Evolutionary conservation across 2,888 invertebrate genomes (phyloP), one percentile per base, ranked within the genome.

Genomic region (Drosophila infuscata): DNA sequence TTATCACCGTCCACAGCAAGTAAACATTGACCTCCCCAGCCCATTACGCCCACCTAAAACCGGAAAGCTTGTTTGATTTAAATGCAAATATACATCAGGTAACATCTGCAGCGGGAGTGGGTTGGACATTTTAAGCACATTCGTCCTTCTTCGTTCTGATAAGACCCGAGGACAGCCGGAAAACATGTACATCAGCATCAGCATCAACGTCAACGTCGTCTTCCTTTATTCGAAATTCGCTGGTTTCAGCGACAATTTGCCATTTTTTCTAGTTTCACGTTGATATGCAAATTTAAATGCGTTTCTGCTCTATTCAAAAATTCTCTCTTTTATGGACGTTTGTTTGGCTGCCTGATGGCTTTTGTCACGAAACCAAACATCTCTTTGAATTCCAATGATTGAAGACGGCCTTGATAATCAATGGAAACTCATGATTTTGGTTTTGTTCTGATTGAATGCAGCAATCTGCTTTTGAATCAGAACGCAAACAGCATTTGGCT

Each of bases 211-310:
- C 33, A 61, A 56, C 15, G 25, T 38, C 43, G 30, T 35, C 43
- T 30, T 74, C 33, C 12, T 17, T 67, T 51, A 32, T 3, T 29
- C 38, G 20, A 61, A 71, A 67, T 58, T 65, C 59, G 54, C 41
- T 63, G 51, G 48, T 70, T 63, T 67, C 64, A 64, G 52, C 67
- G 63, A 52, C 56, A 38, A 66, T 76, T 77, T 71, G 49, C 60
- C 67, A 52, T 63, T 79, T 63, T 79, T 72, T 64, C 61, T 32
- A 43, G 48, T 48, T 60, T 33, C 58, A 60, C 53, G 41, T 51
- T 65, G 66, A 74, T 84, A 89, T 84, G 84, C 89, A 84, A 88
- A 84, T 88, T 88, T 83, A 74, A 89, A 82, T 89, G 76, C 83
- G 73, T 79, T 89, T 64, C 43, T 41, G 33, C 36, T 41, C 20